Conservation (phyloP, 2,797 vertebrate species). For the Scomberomorus guttatus region DNA sequence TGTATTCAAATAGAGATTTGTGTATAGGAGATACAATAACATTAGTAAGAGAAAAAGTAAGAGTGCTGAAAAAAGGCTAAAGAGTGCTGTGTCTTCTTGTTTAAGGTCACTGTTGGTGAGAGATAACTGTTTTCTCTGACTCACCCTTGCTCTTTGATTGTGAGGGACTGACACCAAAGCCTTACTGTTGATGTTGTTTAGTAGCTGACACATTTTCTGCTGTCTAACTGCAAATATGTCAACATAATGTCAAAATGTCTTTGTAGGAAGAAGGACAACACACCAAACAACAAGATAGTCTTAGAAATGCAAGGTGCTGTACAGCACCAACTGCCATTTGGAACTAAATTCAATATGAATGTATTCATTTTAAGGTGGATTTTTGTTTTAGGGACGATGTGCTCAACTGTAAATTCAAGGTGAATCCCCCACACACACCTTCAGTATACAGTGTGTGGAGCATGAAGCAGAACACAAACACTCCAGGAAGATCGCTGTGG, state of each 20-base stretch:
- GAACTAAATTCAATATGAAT: neutral
- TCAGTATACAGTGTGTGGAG: neutral
- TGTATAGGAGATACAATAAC: neutral
- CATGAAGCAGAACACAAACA: neutral
- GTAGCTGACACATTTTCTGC: constrained; percentile 20
- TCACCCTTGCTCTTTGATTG: neutral
- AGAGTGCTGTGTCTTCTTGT: neutral
- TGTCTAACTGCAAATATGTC: constrained; percentile 16
- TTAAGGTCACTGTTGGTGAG: neutral
- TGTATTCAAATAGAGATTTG: neutral
- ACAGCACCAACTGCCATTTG: neutral
- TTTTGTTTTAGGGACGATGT: neutral
- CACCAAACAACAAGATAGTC: neutral
- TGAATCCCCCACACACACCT: neutral
- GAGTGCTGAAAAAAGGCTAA: neutral
- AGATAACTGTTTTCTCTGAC: neutral
- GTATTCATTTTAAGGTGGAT: neutral
- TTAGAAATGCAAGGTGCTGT: neutral
- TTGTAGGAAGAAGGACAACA: constrained; percentile 1
- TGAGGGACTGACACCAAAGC: no score
- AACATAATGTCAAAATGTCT: neutral
- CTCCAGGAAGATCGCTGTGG: neutral
- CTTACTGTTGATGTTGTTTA: constrained; percentile 10
- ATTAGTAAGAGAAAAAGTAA: neutral
- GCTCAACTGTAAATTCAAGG: neutral